Percentiles rank a stretch among this genome's conserved stretches.
Conservation (phyloP, 2,888 invertebrate species). For the Morinoia aosen region DNA sequence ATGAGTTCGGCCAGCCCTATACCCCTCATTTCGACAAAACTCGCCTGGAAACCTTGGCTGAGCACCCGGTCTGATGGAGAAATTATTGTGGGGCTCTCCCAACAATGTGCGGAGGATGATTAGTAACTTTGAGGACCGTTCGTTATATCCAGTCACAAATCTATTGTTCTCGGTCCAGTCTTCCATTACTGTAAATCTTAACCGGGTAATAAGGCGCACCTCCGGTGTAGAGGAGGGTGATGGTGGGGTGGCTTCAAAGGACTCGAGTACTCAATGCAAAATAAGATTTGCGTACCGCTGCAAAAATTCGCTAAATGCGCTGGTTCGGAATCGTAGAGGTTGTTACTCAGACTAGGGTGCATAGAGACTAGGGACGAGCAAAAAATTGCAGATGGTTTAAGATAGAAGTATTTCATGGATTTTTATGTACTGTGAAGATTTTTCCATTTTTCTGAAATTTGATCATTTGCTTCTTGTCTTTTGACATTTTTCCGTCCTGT, state of each 20-base stretch:
- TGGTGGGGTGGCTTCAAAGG: not conserved
- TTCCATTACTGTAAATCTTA: not conserved
- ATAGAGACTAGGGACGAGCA: too few relatives aligned
- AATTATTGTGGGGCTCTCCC: not conserved
- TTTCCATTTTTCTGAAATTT: not conserved
- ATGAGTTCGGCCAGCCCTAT: not conserved
- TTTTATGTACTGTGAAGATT: not conserved
- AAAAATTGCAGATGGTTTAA: too few relatives aligned
- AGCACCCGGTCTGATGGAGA: not conserved
- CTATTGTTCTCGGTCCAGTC: not conserved
- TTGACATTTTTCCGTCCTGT: not conserved
- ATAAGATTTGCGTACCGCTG: not conserved
- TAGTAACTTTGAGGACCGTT: not conserved
- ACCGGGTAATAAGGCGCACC: not conserved
- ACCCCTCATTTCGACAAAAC: not conserved
- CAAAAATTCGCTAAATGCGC: too few relatives aligned
- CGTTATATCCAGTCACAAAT: conserved; percentile 4
- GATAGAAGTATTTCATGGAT: too few relatives aligned
- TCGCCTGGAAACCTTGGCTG: not conserved
- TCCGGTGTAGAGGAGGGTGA: not conserved
- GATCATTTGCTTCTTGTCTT: not conserved
- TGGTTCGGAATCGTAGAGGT: too few relatives aligned
- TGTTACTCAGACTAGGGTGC: too few relatives aligned
- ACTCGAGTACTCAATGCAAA: not conserved
- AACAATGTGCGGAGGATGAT: not conserved